A percentile compares a stretch with the other conserved stretches of the same genome.
These are phyloP conservation scores for Parasteatoda lunata DNA, from an alignment of 2,888 invertebrate species.

Conservation along the genomic window DNA sequence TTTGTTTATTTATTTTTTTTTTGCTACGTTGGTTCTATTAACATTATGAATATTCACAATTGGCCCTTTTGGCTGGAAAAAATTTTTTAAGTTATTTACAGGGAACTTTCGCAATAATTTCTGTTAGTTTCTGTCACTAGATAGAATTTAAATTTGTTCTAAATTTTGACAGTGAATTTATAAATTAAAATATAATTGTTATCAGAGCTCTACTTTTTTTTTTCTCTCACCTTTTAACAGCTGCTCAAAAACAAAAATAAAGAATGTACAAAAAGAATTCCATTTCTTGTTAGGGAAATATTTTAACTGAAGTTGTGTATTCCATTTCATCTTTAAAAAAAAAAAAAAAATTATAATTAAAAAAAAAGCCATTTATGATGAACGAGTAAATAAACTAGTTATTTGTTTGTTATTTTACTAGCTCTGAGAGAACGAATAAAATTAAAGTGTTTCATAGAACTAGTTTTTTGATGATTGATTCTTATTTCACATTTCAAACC, in stretches of 20 bases:
- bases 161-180: too few relatives aligned
- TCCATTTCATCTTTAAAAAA: background rate
- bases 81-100: too few relatives aligned
- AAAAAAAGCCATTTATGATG: background rate
- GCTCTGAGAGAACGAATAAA: background rate
- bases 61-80: too few relatives aligned
- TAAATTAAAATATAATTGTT: too few relatives aligned
- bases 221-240: background rate
- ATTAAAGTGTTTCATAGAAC: background rate
- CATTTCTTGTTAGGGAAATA: background rate
- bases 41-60: too few relatives aligned
- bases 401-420: constrained; percentile 5
- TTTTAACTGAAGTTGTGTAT: background rate
- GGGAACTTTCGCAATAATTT: too few relatives aligned
- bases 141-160: too few relatives aligned
- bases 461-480: background rate
- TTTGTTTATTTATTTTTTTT: too few relatives aligned
- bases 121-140: too few relatives aligned
- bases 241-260: background rate
- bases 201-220: too few relatives aligned
- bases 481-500: constrained; percentile 5
- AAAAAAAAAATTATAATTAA: background rate
- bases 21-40: too few relatives aligned
- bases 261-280: background rate
- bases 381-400: background rate